A percentile compares a stretch with the other conserved stretches of the same genome.
These are phyloP conservation scores for Sylvia atricapilla DNA, from an alignment of 2,113 vertebrate genomes.

Conservation along the genomic window DNA sequence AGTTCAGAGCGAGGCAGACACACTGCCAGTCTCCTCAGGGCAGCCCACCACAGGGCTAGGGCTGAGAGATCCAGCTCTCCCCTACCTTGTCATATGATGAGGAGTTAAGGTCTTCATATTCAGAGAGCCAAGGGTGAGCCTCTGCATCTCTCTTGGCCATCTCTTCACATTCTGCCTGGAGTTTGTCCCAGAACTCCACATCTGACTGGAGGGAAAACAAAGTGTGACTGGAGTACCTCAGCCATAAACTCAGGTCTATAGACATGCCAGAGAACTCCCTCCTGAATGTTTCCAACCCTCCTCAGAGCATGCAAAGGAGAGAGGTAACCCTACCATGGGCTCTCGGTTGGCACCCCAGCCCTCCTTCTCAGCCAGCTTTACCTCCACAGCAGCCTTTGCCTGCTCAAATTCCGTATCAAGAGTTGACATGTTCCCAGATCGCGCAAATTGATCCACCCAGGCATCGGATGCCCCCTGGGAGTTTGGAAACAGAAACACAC, in stretches of 20 bases:
- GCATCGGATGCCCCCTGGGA: slow-evolving; percentile 85
- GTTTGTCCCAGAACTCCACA: slow-evolving; percentile 99
- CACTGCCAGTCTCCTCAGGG: background rate
- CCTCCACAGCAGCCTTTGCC: slow-evolving; percentile 95
- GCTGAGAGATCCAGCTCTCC: background rate
- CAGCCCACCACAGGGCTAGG: background rate
- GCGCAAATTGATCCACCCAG: slow-evolving; percentile 93
- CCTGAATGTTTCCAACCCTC: background rate
- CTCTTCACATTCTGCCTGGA: slow-evolving; percentile 98
- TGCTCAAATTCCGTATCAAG: slow-evolving; percentile 90
- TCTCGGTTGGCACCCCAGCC: background rate
- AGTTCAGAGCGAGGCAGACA: background rate
- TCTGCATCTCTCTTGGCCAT: slow-evolving; percentile 97
- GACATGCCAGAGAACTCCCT: background rate
- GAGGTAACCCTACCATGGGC: background rate
- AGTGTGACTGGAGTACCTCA: background rate
- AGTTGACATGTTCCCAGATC: slow-evolving; percentile 62
- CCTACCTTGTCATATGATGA: slow-evolving; percentile 92
- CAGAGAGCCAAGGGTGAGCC: slow-evolving; percentile 95
- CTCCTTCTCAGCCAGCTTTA: slow-evolving; percentile 63
- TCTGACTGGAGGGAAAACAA: slow-evolving; percentile 83
- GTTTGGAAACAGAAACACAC: slow-evolving; percentile 46
- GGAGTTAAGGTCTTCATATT: slow-evolving; percentile 89
- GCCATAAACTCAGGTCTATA: background rate
- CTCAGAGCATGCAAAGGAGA: slow-evolving; percentile 14